phyloP scores from a whole-genome alignment of 2,797 vertebrate genomes.

The Oreortyx pictus region DNA sequence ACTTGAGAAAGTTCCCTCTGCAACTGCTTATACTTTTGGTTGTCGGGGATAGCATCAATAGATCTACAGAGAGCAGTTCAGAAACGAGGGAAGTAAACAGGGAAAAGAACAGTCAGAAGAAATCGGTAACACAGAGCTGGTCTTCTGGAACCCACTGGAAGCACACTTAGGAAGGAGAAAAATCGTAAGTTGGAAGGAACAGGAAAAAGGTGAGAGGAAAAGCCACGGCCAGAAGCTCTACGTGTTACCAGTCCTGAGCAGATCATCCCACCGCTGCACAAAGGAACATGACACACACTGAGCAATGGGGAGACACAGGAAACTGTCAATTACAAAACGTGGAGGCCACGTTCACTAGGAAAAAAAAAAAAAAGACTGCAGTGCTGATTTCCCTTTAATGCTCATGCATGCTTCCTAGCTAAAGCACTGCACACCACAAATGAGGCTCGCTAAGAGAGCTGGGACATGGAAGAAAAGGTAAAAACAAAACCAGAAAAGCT shows the following conservation, averaged over 20 bases:
- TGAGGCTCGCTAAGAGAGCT: neutral
- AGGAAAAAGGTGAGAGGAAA: neutral
- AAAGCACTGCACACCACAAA: neutral
- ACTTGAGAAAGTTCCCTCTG: constrained; percentile 99
- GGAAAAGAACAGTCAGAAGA: constrained; percentile 52
- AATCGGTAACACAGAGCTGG: neutral
- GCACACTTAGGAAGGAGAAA: neutral
- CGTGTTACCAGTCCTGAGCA: neutral
- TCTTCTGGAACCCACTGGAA: neutral
- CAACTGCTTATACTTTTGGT: constrained; percentile 99
- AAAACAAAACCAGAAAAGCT: neutral
- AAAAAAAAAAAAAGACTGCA: neutral
- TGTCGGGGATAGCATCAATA: constrained; percentile 98
- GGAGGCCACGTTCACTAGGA: neutral
- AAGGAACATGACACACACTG: neutral
- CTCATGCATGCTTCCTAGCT: neutral
- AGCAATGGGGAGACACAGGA: neutral
- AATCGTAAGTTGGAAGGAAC: neutral
- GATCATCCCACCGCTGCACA: neutral
- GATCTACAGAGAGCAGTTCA: constrained; percentile 87
- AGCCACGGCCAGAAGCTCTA: accelerated
- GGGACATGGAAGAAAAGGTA: neutral
- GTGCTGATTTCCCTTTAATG: neutral
- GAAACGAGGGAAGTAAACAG: constrained; percentile 48
- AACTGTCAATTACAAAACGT: neutral